A percentile compares a stretch with the other conserved stretches of the same genome.
Conservation (phyloP, 2,888 invertebrate species). For the Leptopilina myrica region DNA sequence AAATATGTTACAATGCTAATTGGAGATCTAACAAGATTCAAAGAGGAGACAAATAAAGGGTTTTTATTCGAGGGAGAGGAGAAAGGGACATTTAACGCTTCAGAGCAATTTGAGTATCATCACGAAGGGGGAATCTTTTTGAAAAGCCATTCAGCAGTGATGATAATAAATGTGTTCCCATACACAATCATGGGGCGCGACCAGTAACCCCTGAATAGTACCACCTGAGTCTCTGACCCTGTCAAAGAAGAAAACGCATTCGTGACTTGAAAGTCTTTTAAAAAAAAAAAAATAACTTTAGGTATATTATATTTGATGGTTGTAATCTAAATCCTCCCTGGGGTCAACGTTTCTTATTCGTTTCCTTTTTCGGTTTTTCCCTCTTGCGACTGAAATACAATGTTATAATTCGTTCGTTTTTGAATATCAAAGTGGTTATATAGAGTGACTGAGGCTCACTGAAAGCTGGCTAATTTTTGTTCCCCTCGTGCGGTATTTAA, state of each 20-base stretch:
- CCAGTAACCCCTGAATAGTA: conserved; percentile 23
- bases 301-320: neutral
- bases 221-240: conserved; percentile 25
- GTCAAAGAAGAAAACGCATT: conserved; percentile 1
- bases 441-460: too few relatives aligned
- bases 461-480: neutral
- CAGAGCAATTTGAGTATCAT: neutral
- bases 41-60: neutral
- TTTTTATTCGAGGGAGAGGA: neutral
- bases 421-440: too few relatives aligned
- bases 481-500: conserved; percentile 11
- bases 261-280: neutral
- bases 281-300: conserved; percentile 11
- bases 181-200: conserved; percentile 9
- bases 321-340: neutral
- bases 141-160: neutral
- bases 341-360: neutral
- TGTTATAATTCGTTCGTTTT: too few relatives aligned
- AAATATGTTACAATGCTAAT: neutral
- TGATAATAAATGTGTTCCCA: conserved; percentile 23
- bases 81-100: conserved; percentile 12
- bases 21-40: conserved; percentile 2
- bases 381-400: neutral
- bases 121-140: conserved; percentile 18
- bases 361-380: neutral